phyloP scores from a whole-genome alignment of 1,140 invertebrate genomes.

The Anthonomus grandis region DNA sequence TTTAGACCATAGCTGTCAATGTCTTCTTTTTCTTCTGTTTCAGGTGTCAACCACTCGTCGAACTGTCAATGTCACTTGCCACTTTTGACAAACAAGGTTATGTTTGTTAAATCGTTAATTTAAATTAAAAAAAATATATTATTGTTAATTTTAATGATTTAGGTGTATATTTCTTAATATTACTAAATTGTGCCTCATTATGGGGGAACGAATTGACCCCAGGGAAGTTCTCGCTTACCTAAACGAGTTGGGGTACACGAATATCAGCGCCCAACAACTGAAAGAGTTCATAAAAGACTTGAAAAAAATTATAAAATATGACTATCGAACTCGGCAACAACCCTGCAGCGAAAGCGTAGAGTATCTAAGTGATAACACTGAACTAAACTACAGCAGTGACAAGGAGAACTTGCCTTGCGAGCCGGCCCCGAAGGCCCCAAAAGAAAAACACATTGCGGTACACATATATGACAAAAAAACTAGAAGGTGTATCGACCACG shows the following conservation, averaged over 20 bases:
- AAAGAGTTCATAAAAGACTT: conserved; percentile 57
- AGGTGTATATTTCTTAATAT: too few relatives aligned
- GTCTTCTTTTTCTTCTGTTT: too few relatives aligned
- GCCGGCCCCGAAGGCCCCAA: not conserved
- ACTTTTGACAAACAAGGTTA: too few relatives aligned
- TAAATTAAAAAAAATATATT: too few relatives aligned
- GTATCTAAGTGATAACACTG: not conserved
- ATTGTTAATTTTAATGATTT: too few relatives aligned
- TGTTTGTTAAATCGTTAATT: too few relatives aligned
- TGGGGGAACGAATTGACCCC: conserved; percentile 47
- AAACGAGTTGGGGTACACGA: conserved; percentile 53
- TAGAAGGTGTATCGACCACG: conserved; percentile 7
- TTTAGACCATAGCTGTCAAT: too few relatives aligned
- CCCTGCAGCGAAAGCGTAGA: not conserved
- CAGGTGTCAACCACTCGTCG: too few relatives aligned
- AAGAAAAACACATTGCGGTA: conserved; percentile 20
- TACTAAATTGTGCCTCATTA: too few relatives aligned
- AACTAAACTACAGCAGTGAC: not conserved
- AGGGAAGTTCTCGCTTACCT: conserved; percentile 51
- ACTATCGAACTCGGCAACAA: conserved; percentile 26
- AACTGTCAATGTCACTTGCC: too few relatives aligned
- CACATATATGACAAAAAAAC: conserved; percentile 24
- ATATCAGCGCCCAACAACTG: conserved; percentile 52
- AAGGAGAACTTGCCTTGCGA: not conserved
- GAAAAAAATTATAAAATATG: conserved; percentile 57